phyloP scores from a whole-genome alignment of 2,797 vertebrate species.

The Artibeus jamaicensis region DNA sequence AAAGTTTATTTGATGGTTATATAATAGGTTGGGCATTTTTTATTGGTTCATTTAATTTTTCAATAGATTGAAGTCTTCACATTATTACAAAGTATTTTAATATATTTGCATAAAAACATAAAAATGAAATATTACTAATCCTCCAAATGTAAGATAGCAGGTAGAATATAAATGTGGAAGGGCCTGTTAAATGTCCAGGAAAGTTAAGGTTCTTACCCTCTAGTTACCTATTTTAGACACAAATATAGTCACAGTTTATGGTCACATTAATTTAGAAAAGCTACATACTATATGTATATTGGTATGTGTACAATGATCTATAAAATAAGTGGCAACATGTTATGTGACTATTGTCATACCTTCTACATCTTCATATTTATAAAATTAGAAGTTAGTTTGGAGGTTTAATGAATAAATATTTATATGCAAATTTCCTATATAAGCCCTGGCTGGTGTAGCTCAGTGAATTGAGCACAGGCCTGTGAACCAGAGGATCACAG shows the following conservation, averaged over 20 bases:
- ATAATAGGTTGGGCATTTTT: not conserved
- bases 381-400: conserved; percentile 13
- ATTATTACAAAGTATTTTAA: not conserved
- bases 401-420: not conserved
- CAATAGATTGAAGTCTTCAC: not conserved
- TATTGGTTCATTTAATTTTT: not conserved
- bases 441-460: no score
- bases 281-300: not conserved
- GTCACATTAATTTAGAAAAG: not conserved
- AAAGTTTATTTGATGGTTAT: conserved; percentile 4
- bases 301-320: not conserved
- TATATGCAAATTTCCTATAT: not conserved
- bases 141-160: not conserved
- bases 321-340: not conserved
- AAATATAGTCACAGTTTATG: not conserved
- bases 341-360: not conserved
- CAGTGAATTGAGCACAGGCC: no score
- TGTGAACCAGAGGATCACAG: no score
- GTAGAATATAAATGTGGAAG: not conserved
- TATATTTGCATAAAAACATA: not conserved
- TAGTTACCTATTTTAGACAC: not conserved
- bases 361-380: not conserved
- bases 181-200: not conserved
- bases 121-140: not conserved
- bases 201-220: not conserved